Base-by-base conservation (phyloP, 2,888 invertebrate genomes). In the Cheilosia pagana region DNA sequence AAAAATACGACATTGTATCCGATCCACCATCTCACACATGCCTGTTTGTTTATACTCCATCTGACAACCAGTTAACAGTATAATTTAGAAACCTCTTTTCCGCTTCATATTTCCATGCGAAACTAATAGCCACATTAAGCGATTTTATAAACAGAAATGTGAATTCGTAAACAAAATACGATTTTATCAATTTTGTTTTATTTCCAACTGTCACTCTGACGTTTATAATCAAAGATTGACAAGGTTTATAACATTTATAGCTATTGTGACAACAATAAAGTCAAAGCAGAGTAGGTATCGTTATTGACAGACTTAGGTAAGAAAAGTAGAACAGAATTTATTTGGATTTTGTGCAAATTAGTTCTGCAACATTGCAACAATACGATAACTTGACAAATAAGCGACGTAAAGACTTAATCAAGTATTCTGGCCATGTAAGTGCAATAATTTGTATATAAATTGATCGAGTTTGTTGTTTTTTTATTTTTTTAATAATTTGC, bases 381-480 rank as follows among this genome's bases (percentile, higher is more conserved):
- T 19, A 25, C 8, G 16, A 21, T 31, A 7, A 25, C 14, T 16
- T 28, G 25, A 45, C 19, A 77, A 70, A 70, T 52, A 57, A 55
- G 31, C 71, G 77, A 77, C 71, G 77, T 57, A 62, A 63, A 45
- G 28, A 21, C 41, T 53, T 45, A 31, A 62, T 71, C 57, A 35
- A 48, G 21, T 39, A 77, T 71, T 71, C 71, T 53, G 53, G 3
- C 28, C 62, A 43, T 77, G 62, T 71, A 57, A 48, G 35, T 23
- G 45, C 70, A 70, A 53, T 35, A 70, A 59, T 43, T 70, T 60
- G 41, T 77, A 71, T 71, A 71, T 71, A 71, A 77, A 77, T 71
- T 77, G 71, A 48, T 62, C 77, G 62, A 77, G 71, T 71, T 59
- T 60, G 35, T 52, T 57, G 10, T 6, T n/a, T 19, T 25, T 41